These are phyloP conservation scores for Eudemis profundana DNA, from an alignment of 2,888 invertebrate species.

Conservation along the genomic window DNA sequence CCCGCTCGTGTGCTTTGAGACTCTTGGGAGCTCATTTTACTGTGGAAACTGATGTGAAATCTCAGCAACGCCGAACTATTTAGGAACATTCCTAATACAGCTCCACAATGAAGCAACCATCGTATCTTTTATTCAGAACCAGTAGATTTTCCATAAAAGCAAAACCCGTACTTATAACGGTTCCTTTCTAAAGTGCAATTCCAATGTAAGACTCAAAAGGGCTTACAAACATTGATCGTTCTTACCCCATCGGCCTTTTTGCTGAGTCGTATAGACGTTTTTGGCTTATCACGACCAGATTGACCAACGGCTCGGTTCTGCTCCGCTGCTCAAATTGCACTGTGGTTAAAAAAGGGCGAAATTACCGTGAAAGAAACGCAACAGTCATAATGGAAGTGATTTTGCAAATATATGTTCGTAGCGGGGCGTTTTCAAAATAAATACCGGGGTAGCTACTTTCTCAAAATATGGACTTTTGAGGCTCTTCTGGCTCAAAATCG, in stretches of 20 bases:
- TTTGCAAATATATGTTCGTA: not conserved
- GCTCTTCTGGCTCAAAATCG: no score
- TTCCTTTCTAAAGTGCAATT: constrained; percentile 23
- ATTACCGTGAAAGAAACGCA: constrained; percentile 5
- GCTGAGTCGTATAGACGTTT: not conserved
- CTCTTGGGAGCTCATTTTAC: no score
- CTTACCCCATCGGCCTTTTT: not conserved
- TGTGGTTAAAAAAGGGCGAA: constrained; percentile 33
- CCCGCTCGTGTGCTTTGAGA: no score
- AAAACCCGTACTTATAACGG: not conserved
- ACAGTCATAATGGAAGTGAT: not conserved
- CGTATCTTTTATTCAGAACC: not conserved
- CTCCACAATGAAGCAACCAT: not conserved
- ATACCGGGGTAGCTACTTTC: no score
- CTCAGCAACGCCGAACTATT: not conserved
- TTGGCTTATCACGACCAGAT: not conserved
- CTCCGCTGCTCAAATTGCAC: constrained; percentile 22
- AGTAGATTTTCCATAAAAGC: not conserved
- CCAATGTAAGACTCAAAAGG: not conserved
- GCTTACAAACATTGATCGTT: not conserved
- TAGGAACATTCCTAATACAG: not conserved
- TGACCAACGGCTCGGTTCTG: constrained; percentile 39
- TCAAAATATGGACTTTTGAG: no score
- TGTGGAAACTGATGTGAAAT: no score
- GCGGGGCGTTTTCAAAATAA: no score